Percentiles rank a stretch among this genome's conserved stretches.
Evolutionary conservation across 2,113 vertebrate genomes (phyloP).

Genomic region (Pseudorhombus dupliciocellatus): DNA sequence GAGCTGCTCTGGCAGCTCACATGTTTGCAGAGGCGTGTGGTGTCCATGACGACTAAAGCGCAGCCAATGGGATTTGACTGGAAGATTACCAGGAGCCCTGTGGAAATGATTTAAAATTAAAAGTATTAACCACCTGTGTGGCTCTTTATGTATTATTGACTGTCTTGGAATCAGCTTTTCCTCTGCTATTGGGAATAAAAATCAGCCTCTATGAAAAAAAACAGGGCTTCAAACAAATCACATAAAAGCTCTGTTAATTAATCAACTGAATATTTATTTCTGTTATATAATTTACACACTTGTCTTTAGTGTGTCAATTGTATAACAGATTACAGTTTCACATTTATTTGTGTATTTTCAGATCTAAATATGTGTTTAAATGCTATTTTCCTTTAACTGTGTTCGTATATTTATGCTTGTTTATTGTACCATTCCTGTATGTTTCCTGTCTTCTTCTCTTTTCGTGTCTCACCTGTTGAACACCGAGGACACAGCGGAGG

Average conservation of each 20-base stretch:
- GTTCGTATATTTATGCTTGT: too few species aligned
- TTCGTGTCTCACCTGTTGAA: slow-evolving; percentile 54
- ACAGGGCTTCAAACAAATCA: too few species aligned
- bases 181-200: background rate
- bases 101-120: background rate
- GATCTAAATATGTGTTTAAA: too few species aligned
- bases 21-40: slow-evolving; percentile 26
- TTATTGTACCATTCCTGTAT: background rate
- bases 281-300: too few species aligned
- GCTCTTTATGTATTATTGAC: background rate
- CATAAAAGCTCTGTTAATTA: too few species aligned
- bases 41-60: slow-evolving; percentile 45
- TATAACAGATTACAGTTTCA: too few species aligned
- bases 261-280: too few species aligned
- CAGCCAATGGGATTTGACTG: slow-evolving; percentile 28
- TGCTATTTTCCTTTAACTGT: too few species aligned
- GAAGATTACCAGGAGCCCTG: slow-evolving; percentile 12
- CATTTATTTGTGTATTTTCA: too few species aligned
- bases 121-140: background rate
- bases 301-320: too few species aligned
- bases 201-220: too few species aligned
- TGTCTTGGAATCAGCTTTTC: background rate
- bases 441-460: background rate
- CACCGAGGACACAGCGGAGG: slow-evolving; percentile 12
- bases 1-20: slow-evolving; percentile 17